Evolutionary conservation across 1,140 invertebrate species (phyloP), one percentile per base, ranked within the genome.

Genomic region (Apis cerana): DNA sequence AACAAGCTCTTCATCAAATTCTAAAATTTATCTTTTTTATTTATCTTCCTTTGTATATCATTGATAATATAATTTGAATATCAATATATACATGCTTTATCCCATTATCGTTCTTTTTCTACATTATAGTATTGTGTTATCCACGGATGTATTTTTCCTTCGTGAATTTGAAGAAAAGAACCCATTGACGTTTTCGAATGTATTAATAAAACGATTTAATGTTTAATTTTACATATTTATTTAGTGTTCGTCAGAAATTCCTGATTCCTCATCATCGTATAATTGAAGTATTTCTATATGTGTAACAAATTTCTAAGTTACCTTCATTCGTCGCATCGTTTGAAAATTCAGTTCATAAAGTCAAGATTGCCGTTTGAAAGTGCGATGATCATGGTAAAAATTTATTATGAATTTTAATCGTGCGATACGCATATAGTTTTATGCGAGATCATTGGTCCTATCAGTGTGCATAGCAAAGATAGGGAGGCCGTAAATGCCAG

Each of bases 401-500:
- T 5, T 21, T 33, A 21, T 5, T 4, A 43, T 12, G 11, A 21
- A 43, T 43, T 4, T 43, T 11, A 43, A 33, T 65, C 10, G 33
- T 19, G 10, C 17, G 33, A 68, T 69, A 69, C 33, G 5, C 61
- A n/a, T 12, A 15, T 33, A 33, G 2, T 79, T 61, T 70, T 27
- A 12, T 12, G 1, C 13, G n/a, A 9, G 70, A 58, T 17, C 17
- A 21, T 58, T 27, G 5, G 54, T 67, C 52, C 56, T 56, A 61
- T 48, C 15, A 33, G 8, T 64, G 56, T 48, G 27, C 33, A 19
- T 61, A 76, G 43, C 10, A 59, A 81, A 61, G 77, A 23, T 48
- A 68, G 64, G 59, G 64, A 75, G 23, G 58, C 54, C 13, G 89
- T 83, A 90, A 91, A 91, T 92, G 89, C 90, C 89, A 90, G 82